Conservation (phyloP, 1,140 invertebrate genomes). For the Apis dorsata region DNA sequence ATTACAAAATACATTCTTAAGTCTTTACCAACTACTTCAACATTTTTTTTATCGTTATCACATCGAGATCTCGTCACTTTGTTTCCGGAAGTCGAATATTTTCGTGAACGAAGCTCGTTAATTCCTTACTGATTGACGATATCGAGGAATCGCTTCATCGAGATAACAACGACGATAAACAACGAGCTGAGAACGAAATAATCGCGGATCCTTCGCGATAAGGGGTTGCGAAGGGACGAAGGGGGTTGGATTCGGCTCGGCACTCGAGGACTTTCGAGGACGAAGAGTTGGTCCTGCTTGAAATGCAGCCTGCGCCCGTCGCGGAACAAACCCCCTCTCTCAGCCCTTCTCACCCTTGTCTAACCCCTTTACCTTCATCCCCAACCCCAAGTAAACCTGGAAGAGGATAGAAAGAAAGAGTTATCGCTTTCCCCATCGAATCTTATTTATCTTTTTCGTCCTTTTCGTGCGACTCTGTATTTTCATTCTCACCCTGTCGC, state of each 20-base stretch:
- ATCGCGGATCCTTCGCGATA: neutral
- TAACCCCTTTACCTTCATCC: neutral
- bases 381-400: neutral
- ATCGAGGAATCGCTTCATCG: neutral
- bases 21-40: neutral
- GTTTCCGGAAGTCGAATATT: neutral
- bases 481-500: neutral
- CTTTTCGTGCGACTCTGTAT: neutral
- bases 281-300: conserved; percentile 68
- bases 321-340: conserved; percentile 64
- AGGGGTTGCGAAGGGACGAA: neutral
- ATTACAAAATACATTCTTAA: no score
- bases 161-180: conserved; percentile 18
- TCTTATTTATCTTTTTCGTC: conserved; percentile 42
- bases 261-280: conserved; percentile 56
- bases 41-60: neutral
- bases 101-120: neutral
- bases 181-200: neutral
- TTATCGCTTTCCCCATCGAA: conserved; percentile 12
- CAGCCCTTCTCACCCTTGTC: neutral
- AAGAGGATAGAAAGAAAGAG: conserved; percentile 38
- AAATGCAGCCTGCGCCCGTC: conserved; percentile 68
- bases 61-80: neutral
- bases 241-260: conserved; percentile 62
- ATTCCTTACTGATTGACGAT: conserved; percentile 10